Base-by-base conservation (phyloP, 2,797 vertebrate genomes). In the Oreortyx pictus region DNA sequence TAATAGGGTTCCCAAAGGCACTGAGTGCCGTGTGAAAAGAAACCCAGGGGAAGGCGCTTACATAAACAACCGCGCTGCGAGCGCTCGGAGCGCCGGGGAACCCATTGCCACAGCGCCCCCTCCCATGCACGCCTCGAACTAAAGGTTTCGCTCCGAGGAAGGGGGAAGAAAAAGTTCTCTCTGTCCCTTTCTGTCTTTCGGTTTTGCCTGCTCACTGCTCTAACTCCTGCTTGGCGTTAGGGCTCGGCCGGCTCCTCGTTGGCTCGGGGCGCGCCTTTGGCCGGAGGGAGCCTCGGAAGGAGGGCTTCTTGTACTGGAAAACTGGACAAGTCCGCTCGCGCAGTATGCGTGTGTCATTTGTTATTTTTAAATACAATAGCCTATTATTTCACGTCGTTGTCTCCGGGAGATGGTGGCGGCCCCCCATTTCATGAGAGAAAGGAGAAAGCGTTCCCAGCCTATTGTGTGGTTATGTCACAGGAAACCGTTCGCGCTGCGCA, bases 91-190 rank as follows among this genome's bases (percentile, higher is more conserved):
- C 62, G 4, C 72, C 11, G 61, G 59, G 50, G 93, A 96, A 96
- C 67, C 66, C 91, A 86, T 92, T 89, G 95, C 97, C 97, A 97
- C 96, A 98, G 98, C 98, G 98, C 98, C 98, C 97, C 93, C 98
- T 98, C 92, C 92, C 96, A 94, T 60, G 60, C 77, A 2, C 41
- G 60, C n/a, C 61, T 33, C 31, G 95, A 86, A 96, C 81, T 94
- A 76, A 59, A 77, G n/a, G 61, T 47, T 66, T 57, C 13, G 11
- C 86, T 59, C 92, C 44, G 57, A 35, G 72, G 52, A 76, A 6
- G 29, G 37, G 46, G 61, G 47, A 59, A 86, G 83, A 86, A 94
- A 94, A 94, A 94, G 86, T 95, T 95, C 62, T 14, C 88, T 52
- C 33, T 89, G 81, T 86, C 37, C 47, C 29, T 56, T 44, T 33